phyloP scores from a whole-genome alignment of 2,888 invertebrate species.

The Steromphala cineraria region DNA sequence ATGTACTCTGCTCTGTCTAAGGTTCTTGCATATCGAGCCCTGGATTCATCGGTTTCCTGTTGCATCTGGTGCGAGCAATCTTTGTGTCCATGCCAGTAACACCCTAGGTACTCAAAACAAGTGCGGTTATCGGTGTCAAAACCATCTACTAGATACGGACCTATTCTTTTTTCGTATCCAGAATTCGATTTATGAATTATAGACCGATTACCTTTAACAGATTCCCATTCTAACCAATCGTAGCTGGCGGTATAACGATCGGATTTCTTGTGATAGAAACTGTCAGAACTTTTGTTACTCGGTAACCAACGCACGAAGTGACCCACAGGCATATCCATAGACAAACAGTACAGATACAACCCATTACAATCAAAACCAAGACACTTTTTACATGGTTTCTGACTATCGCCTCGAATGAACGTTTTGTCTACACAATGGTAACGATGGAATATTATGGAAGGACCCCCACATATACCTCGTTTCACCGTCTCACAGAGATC shows the following conservation, averaged over 20 bases:
- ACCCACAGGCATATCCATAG: background rate
- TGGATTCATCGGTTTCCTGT: background rate
- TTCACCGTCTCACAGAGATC: background rate
- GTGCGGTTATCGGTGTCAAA: background rate
- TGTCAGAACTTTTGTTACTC: background rate
- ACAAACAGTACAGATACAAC: background rate
- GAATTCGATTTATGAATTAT: background rate
- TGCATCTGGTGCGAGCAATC: background rate
- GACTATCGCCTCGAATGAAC: background rate
- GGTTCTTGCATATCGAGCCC: background rate
- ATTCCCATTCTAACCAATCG: background rate
- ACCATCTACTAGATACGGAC: too few relatives aligned
- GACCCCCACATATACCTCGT: background rate
- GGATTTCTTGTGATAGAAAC: background rate
- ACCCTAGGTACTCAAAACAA: background rate
- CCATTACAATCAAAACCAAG: background rate
- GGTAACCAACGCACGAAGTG: background rate
- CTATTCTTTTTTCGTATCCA: background rate
- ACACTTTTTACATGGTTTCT: background rate
- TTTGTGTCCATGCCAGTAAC: background rate
- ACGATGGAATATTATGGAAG: conserved; percentile 5
- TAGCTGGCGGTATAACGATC: background rate
- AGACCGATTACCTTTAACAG: background rate
- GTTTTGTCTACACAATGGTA: background rate
- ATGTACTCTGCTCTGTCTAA: background rate